Percentiles rank a stretch among this genome's conserved stretches.
phyloP scores from a whole-genome alignment of 2,888 invertebrate species.

The Gortyna flavago region DNA sequence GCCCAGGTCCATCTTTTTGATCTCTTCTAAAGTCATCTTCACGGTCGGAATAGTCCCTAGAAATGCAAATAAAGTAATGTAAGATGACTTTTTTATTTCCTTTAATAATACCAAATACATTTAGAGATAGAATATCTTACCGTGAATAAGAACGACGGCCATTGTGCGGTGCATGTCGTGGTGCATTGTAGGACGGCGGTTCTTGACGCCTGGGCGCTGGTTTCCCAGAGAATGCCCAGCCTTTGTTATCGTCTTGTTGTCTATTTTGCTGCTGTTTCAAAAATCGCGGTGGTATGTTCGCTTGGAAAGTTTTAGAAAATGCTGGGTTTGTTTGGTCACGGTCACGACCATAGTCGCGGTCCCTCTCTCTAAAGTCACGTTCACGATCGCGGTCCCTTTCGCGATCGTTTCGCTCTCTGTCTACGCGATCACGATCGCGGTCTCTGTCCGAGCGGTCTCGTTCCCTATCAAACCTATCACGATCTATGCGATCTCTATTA shows the following conservation, averaged over 20 bases:
- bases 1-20: constrained; percentile 82
- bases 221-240: constrained; percentile 85
- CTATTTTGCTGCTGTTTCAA: constrained; percentile 93
- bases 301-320: constrained; percentile 94
- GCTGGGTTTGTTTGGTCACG: constrained; percentile 90
- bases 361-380: constrained; percentile 77
- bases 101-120: background rate
- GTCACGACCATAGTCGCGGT: constrained; percentile 83
- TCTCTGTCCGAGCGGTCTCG: constrained; percentile 74
- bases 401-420: constrained; percentile 72
- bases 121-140: constrained; percentile 65
- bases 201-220: constrained; percentile 83
- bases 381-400: constrained; percentile 79
- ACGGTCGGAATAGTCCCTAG: constrained; percentile 87
- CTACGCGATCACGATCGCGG: constrained; percentile 73
- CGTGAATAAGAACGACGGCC: constrained; percentile 87
- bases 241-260: constrained; percentile 86
- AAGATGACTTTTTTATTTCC: background rate
- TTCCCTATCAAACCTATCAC: constrained; percentile 71
- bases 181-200: constrained; percentile 82
- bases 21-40: constrained; percentile 87
- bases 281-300: constrained; percentile 96
- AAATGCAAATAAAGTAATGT: constrained; percentile 63
- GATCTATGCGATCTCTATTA: constrained; percentile 75
- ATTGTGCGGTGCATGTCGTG: constrained; percentile 83